These are phyloP conservation scores for Scophthalmus maximus DNA, from an alignment of 2,113 vertebrate genomes.

Conservation along the genomic window DNA sequence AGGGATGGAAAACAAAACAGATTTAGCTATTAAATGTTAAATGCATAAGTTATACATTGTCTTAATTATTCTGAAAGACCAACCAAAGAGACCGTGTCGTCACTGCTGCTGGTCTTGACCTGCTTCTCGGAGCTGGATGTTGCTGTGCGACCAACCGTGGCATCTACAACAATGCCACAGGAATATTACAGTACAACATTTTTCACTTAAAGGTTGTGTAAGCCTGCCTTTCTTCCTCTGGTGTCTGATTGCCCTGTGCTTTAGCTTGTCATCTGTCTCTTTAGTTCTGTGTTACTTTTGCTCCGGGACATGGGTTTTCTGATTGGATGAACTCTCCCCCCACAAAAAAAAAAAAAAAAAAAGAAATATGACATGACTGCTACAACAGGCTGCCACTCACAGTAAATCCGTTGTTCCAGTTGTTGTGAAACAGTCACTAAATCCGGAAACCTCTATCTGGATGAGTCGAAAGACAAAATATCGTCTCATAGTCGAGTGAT, in stretches of 20 bases:
- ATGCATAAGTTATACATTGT: not conserved
- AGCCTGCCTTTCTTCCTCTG: not conserved
- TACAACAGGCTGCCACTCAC: not conserved
- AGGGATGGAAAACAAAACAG: not conserved
- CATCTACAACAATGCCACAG: constrained; percentile 5
- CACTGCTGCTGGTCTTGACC: constrained; percentile 1
- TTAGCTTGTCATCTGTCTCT: constrained; percentile 8
- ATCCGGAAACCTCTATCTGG: not conserved
- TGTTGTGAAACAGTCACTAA: constrained; percentile 18
- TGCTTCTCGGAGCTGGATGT: constrained; percentile 3
- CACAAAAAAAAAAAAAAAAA: not conserved
- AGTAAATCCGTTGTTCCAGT: not conserved
- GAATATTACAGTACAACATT: constrained; percentile 13
- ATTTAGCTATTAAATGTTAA: not conserved
- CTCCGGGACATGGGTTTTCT: not conserved
- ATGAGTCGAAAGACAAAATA: constrained; percentile 28
- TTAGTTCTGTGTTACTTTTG: not conserved
- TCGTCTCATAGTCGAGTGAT: constrained; percentile 11
- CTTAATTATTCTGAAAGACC: not conserved
- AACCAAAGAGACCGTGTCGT: not conserved
- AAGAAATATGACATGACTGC: not conserved
- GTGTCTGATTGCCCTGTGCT: constrained; percentile 22
- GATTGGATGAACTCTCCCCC: constrained; percentile 5
- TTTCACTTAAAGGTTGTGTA: constrained; percentile 36
- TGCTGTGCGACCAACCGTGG: constrained; percentile 3